phyloP scores from a whole-genome alignment of 2,113 vertebrate genomes.

The Sphyrna mokarran region DNA sequence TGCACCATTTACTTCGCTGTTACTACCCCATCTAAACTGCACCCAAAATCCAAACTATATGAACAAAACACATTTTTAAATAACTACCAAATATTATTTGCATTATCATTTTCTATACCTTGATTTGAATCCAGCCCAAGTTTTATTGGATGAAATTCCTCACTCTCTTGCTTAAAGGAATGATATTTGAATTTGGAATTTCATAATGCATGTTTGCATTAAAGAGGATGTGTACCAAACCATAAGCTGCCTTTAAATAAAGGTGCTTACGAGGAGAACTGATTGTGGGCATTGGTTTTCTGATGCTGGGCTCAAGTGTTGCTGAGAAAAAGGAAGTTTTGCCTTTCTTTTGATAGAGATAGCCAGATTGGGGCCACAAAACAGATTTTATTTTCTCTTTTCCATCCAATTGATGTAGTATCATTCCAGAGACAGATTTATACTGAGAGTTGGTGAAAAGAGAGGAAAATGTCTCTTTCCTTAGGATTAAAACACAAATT shows the following conservation, averaged over 20 bases:
- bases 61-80: neutral
- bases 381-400: neutral
- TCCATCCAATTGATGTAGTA: too few relatives aligned
- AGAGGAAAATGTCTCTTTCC: neutral
- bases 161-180: neutral
- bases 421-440: neutral
- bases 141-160: neutral
- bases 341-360: neutral
- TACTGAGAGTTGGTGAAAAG: neutral
- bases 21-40: neutral
- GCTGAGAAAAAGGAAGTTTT: neutral
- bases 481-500: neutral
- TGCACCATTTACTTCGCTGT: neutral
- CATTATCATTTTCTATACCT: neutral
- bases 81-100: neutral
- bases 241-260: neutral
- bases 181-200: neutral
- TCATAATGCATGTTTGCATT: neutral
- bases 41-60: neutral
- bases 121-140: neutral
- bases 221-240: neutral
- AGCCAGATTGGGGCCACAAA: neutral
- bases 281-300: neutral
- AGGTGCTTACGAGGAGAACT: neutral
- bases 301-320: neutral